Percentiles rank a stretch among this genome's conserved stretches.
Evolutionary conservation across 2,797 vertebrate species (phyloP).

Genomic region (Anomalospiza imberbis): DNA sequence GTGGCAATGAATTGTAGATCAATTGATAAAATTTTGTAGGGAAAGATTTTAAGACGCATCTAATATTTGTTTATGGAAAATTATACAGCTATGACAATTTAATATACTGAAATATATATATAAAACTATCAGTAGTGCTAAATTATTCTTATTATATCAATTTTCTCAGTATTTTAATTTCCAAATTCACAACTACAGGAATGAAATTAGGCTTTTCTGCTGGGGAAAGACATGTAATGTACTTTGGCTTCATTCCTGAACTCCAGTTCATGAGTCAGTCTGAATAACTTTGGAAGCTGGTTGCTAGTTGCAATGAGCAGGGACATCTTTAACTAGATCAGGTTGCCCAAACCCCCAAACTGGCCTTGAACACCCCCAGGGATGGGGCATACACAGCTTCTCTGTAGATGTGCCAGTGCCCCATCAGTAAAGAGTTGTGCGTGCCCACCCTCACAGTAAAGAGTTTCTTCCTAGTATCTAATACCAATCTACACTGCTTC

Average conservation of each 20-base stretch:
- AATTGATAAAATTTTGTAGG: neutral
- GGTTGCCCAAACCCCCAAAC: neutral
- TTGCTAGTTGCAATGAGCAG: neutral
- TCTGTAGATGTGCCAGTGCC: neutral
- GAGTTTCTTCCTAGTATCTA: neutral
- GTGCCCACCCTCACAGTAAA: neutral
- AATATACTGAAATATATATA: neutral
- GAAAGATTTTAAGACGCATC: neutral
- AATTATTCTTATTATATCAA: neutral
- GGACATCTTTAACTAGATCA: neutral
- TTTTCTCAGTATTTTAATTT: neutral
- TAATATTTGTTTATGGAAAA: neutral
- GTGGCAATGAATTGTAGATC: neutral
- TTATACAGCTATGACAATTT: neutral
- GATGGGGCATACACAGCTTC: neutral
- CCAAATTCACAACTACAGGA: neutral
- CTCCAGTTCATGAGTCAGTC: neutral
- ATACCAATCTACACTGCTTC: neutral
- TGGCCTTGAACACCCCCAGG: neutral
- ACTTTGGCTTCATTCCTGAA: neutral
- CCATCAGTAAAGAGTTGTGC: neutral
- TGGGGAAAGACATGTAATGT: neutral
- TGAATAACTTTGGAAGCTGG: neutral
- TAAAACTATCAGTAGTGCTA: neutral
- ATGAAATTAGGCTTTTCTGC: neutral